phyloP scores from a whole-genome alignment of 1,140 invertebrate genomes.

The Zaprionus ornatus region DNA sequence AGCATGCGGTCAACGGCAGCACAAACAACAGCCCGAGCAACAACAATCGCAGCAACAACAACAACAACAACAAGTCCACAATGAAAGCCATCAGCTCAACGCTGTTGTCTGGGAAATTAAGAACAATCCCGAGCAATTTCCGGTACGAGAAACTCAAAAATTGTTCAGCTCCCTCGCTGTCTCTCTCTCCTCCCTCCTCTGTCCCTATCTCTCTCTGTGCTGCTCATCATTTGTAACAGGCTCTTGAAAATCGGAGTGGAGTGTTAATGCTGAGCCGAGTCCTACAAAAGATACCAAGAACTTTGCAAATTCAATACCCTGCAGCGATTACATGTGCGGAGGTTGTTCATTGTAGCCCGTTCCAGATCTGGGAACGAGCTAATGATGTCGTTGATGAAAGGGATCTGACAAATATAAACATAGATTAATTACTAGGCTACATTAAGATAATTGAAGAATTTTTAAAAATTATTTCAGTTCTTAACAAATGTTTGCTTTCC shows the following conservation, averaged over 20 bases:
- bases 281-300: conserved; percentile 28
- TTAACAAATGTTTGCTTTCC: neutral
- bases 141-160: conserved; percentile 74
- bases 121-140: conserved; percentile 80
- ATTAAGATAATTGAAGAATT: neutral
- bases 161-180: conserved; percentile 57
- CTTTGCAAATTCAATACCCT: conserved; percentile 31
- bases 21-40: conserved; percentile 37
- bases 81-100: conserved; percentile 45
- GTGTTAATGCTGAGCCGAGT: conserved; percentile 37
- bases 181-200: neutral
- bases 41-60: conserved; percentile 40
- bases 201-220: neutral
- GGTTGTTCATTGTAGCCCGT: conserved; percentile 20
- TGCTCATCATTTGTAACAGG: neutral
- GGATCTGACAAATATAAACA: neutral
- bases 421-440: neutral
- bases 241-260: conserved; percentile 18
- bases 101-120: conserved; percentile 79
- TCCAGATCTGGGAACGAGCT: neutral
- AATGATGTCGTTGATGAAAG: neutral
- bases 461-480: neutral
- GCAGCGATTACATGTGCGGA: conserved; percentile 44
- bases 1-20: conserved; percentile 71
- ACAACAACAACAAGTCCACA: conserved; percentile 38